Base-by-base conservation (phyloP, 2,888 invertebrate species). In the Polymixis flavicincta region DNA sequence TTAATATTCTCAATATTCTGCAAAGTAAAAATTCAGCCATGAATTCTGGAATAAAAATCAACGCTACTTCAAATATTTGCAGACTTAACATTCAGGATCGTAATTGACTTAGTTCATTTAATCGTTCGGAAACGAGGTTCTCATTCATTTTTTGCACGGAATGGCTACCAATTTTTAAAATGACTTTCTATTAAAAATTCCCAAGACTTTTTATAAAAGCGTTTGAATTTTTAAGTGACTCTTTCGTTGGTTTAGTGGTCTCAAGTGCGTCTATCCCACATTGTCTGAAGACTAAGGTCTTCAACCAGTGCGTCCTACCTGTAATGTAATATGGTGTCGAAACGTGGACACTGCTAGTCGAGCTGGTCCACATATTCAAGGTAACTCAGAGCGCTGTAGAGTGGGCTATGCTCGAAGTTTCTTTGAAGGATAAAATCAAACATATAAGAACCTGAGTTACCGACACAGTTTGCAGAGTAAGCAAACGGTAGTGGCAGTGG, bases 31-130 rank as follows among this genome's bases (percentile, higher is more conserved):
- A 13, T 25, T 54, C 14, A 55, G 7, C 4, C 2, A n/a, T 61
- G 4, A 25, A 45, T 54, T 79, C 11, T 64, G 25, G 64, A 76
- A 65, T 65, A 25, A 78, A 78, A 78, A 65, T 70, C 64, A 60
- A 52, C 48, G 48, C 32, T 54, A 28, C 64, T 78, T 48, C 84
- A 78, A 79, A 79, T 59, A 78, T 70, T 79, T 83, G n/a, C 50
- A 14, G 42, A 79, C 28, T 80, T 67, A 59, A 71, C 14, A 80
- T 84, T 84, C 80, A 54, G 22, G 42, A 72, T 54, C 48, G 52
- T 57, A 84, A 80, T 80, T 80, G 37, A 63, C 66, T 84, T 80
- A 67, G 81, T 67, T 59, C 73, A 59, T 57, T 80, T 84, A 80
- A 80, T 84, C 66, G 80, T 59, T 80, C 42, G 57, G 80, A 73